Evolutionary conservation across 2,888 invertebrate species (phyloP).

Genomic region (Macrostomum cliftonense): DNA sequence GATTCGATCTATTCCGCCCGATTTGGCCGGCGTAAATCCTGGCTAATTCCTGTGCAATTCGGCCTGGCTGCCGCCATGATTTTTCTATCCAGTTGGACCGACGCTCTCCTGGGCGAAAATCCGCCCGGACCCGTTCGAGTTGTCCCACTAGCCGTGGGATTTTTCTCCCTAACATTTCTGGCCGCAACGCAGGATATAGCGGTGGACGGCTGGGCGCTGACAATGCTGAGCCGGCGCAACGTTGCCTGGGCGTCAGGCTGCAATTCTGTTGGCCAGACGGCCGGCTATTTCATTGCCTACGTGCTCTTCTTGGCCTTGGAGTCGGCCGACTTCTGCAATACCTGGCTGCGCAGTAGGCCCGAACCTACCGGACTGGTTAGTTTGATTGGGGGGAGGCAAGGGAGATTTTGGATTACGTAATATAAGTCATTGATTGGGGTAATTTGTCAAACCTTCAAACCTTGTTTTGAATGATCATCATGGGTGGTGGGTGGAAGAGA

Average conservation of each 20-base stretch:
- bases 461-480: too few relatives aligned
- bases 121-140: conserved; percentile 16
- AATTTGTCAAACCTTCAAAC: too few relatives aligned
- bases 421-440: too few relatives aligned
- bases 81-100: conserved; percentile 63
- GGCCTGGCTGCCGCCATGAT: conserved; percentile 66
- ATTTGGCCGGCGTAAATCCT: conserved; percentile 74
- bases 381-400: too few relatives aligned
- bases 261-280: conserved; percentile 92
- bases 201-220: conserved; percentile 97
- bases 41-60: conserved; percentile 77
- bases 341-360: conserved; percentile 58
- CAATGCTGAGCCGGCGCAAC: conserved; percentile 86
- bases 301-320: conserved; percentile 86
- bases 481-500: too few relatives aligned
- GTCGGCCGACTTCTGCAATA: conserved; percentile 83
- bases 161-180: conserved; percentile 76
- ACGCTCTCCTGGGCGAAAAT: conserved; percentile 56
- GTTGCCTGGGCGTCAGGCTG: conserved; percentile 96
- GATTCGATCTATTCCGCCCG: conserved; percentile 64
- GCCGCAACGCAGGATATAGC: conserved; percentile 98
- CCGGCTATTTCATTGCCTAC: conserved; percentile 87
- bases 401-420: too few relatives aligned
- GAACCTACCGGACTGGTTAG: conserved; percentile 49
- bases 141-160: conserved; percentile 52